Evolutionary conservation across 2,888 invertebrate species (phyloP), one percentile per base, ranked within the genome.

Genomic region (Celastrina argiolus): DNA sequence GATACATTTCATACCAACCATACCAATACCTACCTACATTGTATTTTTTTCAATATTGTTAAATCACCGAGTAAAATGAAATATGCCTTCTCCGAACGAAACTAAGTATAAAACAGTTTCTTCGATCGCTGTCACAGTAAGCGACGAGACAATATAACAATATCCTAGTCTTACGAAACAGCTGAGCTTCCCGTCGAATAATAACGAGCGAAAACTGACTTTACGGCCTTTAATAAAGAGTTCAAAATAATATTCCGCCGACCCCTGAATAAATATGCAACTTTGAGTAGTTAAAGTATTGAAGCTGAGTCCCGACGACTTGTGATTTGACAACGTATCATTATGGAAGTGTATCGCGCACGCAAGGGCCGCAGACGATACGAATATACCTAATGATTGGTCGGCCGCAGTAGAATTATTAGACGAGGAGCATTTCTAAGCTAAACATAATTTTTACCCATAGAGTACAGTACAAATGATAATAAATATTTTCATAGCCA

Each of bases 81-180:
- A 28, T 14, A 65, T 65, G 67, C 65, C 67, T 63, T 61, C 63
- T 67, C 63, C 56, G 45, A 22, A 56, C 36, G n/a, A 18, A 22
- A 56, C 26, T 56, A 61, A n/a, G n/a, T n/a, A n/a, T n/a, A n/a
- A n/a, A 61, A 58, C 51, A 39, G 41, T 58, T 65, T 66, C 56
- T 18, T 67, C 56, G 28, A 67, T 69, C 70, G 61, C 64, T 65
- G 69, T 61, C 64, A 67, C 69, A 45, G 56, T 67, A 42, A 67
- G 71, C 63, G 68, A 45, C 70, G 70, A 69, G 68, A 70, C 71
- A 68, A 65, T 70, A 70, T 69, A 67, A 68, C 67, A 65, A 65
- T 65, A 67, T 68, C 71, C 70, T 70, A 69, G 67, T 68, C 71
- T 72, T 67, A 68, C 71, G 66, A 67, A 72, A 72, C 73, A 73